Conservation (phyloP, 2,888 invertebrate species). For the Melanostoma scalare region DNA sequence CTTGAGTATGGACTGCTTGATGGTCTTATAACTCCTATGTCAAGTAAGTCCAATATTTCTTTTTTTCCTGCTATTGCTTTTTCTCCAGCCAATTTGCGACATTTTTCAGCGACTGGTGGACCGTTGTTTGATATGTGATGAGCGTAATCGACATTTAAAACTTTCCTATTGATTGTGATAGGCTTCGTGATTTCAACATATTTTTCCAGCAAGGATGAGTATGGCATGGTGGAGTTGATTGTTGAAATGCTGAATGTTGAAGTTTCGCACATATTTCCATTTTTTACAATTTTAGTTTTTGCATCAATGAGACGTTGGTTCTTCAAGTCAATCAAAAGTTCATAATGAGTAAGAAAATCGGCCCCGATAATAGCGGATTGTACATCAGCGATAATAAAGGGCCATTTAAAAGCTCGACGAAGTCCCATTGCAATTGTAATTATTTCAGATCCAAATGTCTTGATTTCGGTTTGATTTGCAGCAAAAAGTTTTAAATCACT, state of each 20-base stretch:
- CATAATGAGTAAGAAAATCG: background rate
- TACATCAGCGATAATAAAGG: constrained; percentile 12
- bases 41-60: background rate
- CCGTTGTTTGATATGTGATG: background rate
- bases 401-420: constrained; percentile 17
- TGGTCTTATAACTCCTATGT: background rate
- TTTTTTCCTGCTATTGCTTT: background rate
- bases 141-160: background rate
- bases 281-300: background rate
- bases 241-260: background rate
- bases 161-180: background rate
- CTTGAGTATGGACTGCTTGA: background rate
- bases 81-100: background rate
- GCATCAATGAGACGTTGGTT: constrained; percentile 2
- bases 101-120: background rate
- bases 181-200: background rate
- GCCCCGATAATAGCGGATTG: background rate
- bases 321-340: background rate
- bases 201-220: background rate
- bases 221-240: background rate
- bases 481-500: background rate
- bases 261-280: background rate
- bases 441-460: background rate
- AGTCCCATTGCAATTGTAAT: background rate
- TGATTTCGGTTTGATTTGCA: background rate